These are phyloP conservation scores for Sinonovacula constricta DNA, from an alignment of 1,140 invertebrate genomes.

Conservation along the genomic window DNA sequence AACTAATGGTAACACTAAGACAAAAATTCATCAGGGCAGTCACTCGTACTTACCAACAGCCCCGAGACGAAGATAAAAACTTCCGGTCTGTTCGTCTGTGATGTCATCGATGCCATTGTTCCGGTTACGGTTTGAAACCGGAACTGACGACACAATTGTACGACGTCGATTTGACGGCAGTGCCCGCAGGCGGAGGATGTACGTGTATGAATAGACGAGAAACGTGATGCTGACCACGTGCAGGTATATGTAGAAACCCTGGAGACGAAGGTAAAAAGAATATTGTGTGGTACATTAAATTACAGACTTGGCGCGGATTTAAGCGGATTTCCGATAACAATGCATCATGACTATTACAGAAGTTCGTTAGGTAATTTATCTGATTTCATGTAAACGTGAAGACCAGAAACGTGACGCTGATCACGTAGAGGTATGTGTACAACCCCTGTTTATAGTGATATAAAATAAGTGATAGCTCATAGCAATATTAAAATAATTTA, in stretches of 20 bases:
- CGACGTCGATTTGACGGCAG: constrained; percentile 29
- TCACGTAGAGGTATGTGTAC: no score
- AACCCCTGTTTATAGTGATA: no score
- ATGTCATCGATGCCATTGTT: constrained; percentile 29
- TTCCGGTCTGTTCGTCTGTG: constrained; percentile 82
- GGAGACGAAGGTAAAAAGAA: constrained; percentile 73
- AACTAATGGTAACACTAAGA: neutral
- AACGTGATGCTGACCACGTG: constrained; percentile 97
- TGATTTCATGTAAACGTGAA: no score
- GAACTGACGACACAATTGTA: constrained; percentile 33
- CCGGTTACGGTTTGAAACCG: constrained; percentile 12
- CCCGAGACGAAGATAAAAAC: constrained; percentile 96
- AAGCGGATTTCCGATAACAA: neutral
- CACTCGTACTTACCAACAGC: constrained; percentile 92
- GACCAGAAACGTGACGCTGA: no score
- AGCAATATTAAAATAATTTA: no score
- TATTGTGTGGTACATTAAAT: neutral
- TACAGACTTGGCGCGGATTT: neutral
- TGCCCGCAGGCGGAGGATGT: constrained; percentile 83
- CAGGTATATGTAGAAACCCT: constrained; percentile 98
- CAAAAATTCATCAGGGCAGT: neutral
- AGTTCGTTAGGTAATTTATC: no score
- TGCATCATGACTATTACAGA: no score
- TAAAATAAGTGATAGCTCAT: no score
- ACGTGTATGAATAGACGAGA: constrained; percentile 97